Percentiles rank a stretch among this genome's conserved stretches.
Evolutionary conservation across 2,888 invertebrate genomes (phyloP).

Genomic region (Acanthosoma haemorrhoidale): DNA sequence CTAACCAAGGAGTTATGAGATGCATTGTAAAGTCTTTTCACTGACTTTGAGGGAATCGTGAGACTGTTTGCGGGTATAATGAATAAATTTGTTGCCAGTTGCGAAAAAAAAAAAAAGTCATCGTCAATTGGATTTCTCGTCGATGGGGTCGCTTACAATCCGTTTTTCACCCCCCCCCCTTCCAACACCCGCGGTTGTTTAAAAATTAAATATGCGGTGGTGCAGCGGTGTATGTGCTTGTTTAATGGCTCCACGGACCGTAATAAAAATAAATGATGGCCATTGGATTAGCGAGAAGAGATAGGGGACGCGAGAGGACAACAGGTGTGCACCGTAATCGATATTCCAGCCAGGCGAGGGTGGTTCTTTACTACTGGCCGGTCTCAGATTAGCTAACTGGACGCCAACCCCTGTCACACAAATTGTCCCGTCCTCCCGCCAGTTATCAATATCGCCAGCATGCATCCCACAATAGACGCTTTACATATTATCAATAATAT

Average conservation of each 20-base stretch:
- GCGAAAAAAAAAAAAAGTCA: no score
- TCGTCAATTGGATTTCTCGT: background rate
- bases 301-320: background rate
- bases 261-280: constrained; percentile 14
- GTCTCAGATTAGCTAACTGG: constrained; percentile 3
- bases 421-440: no score
- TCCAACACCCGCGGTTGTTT: constrained; percentile 2
- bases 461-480: no score
- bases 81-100: no score
- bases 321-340: background rate
- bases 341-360: constrained; percentile 4
- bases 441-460: no score
- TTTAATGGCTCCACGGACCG: background rate
- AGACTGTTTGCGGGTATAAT: no score
- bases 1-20: no score
- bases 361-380: background rate
- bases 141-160: background rate
- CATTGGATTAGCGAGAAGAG: constrained; percentile 8
- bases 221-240: constrained; percentile 8
- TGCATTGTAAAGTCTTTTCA: no score
- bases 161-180: background rate
- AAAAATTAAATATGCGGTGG: constrained; percentile 14
- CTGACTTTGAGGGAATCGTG: no score
- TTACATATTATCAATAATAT: no score
- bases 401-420: no score